These are phyloP conservation scores for Drosophila melanogaster DNA, from an alignment of 1,140 invertebrate species.

Conservation along the genomic window Release_6_plus_ISO1_MT NT_033779.5:889501-890000, in stretches of 20 bases:
- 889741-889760: background rate
- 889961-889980: background rate
- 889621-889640: slow-evolving; percentile 62
- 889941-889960: background rate
- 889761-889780: slow-evolving; percentile 64
- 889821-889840: slow-evolving; percentile 29
- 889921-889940: slow-evolving; percentile 4
- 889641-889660: slow-evolving; percentile 82
- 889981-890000: no score
- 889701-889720: slow-evolving; percentile 75
- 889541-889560: slow-evolving; percentile 83
- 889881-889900: slow-evolving; percentile 69
- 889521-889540: slow-evolving; percentile 83
- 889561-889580: slow-evolving; percentile 82
- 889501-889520: slow-evolving; percentile 55
- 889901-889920: slow-evolving; percentile 9
- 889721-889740: slow-evolving; percentile 21
- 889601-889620: slow-evolving; percentile 26
- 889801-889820: slow-evolving; percentile 83
- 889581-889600: slow-evolving; percentile 51
- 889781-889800: slow-evolving; percentile 81
- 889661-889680: slow-evolving; percentile 72
- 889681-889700: slow-evolving; percentile 56
- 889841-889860: slow-evolving; percentile 14
- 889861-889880: slow-evolving; percentile 69